These are phyloP conservation scores for Eurytoma californica DNA, from an alignment of 2,888 invertebrate species.

Conservation along the genomic window DNA sequence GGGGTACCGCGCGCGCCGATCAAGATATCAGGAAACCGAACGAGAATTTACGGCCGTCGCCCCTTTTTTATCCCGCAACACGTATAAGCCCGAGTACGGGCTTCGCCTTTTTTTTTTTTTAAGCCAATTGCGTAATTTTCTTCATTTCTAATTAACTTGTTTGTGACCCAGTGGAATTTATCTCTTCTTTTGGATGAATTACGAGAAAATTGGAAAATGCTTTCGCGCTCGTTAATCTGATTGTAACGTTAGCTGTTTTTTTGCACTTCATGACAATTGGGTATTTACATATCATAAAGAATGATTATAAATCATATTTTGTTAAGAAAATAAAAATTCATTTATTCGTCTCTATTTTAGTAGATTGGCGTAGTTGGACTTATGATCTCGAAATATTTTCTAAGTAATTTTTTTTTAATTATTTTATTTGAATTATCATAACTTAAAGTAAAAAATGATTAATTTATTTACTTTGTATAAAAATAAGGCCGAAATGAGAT, in stretches of 20 bases:
- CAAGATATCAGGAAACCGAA: slow-evolving; percentile 47
- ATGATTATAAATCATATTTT: too few relatives aligned
- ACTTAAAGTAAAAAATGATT: too few relatives aligned
- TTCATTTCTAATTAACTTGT: slow-evolving; percentile 48
- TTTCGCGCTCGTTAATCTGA: slow-evolving; percentile 11
- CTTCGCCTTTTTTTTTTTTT: slow-evolving; percentile 16
- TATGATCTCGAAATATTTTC: too few relatives aligned
- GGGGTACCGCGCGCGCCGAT: slow-evolving; percentile 24
- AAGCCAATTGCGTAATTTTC: slow-evolving; percentile 27
- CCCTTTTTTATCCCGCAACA: slow-evolving; percentile 1
- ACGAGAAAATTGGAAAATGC: slow-evolving; percentile 12
- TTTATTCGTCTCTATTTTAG: too few relatives aligned
- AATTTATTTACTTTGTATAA: too few relatives aligned
- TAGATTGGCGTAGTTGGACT: too few relatives aligned
- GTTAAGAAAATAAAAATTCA: too few relatives aligned
- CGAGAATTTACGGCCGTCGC: slow-evolving; percentile 22
- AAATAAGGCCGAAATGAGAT: too few relatives aligned
- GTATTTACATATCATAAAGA: too few relatives aligned
- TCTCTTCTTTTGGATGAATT: slow-evolving; percentile 53
- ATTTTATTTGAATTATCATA: too few relatives aligned
- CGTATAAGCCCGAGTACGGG: background rate
- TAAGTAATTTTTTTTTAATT: too few relatives aligned
- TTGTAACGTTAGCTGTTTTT: background rate
- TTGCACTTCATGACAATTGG: background rate
- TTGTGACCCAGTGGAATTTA: slow-evolving; percentile 20